Evolutionary conservation across 1,140 invertebrate genomes (phyloP), one percentile per base, ranked within the genome.

Genomic region (Apis florea): DNA sequence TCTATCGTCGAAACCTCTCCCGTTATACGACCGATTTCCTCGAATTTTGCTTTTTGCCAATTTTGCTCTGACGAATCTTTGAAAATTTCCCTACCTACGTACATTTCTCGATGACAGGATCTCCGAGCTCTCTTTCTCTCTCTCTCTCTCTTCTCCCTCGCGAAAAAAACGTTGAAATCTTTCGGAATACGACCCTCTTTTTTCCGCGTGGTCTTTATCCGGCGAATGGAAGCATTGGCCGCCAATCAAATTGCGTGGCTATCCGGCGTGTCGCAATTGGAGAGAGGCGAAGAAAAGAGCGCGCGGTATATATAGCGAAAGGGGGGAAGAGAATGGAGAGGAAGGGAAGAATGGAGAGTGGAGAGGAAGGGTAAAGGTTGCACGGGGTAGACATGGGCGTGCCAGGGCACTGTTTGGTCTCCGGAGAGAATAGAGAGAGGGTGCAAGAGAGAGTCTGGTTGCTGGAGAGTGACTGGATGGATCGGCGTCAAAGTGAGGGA

Each of bases 401-500:
- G 85, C 69, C 68, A 59, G 76, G 31, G n/a, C 69, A 61, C 54
- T 86, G 85, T 87, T 87, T 87, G 82, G 85, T 70, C 85, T 86
- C 72, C 58, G 68, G 61, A 63, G 84, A 81, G 85, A 81, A 74
- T 81, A 71, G 71, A 69, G 71, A 69, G 77, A 81, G 85, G 73
- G 74, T 75, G 66, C 26, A 67, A 59, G 66, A 79, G 66, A 79
- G 80, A 58, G 77, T 70, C 68, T 75, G 85, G 73, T 77, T 24
- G 68, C 63, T 19, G 53, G 70, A 69, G 82, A 80, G 70, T 51
- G 82, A 69, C 83, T 76, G 86, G 85, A 84, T 75, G 71, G 85
- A 87, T 88, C 83, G 84, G 85, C 89, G 86, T 91, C 90, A 90
- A 90, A 91, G 89, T 83, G 86, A 86, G 84, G 86, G 79, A 83